Evolutionary conservation across 2,888 invertebrate genomes (phyloP), one percentile per base, ranked within the genome.

Genomic region (Tetramorium bicarinatum): DNA sequence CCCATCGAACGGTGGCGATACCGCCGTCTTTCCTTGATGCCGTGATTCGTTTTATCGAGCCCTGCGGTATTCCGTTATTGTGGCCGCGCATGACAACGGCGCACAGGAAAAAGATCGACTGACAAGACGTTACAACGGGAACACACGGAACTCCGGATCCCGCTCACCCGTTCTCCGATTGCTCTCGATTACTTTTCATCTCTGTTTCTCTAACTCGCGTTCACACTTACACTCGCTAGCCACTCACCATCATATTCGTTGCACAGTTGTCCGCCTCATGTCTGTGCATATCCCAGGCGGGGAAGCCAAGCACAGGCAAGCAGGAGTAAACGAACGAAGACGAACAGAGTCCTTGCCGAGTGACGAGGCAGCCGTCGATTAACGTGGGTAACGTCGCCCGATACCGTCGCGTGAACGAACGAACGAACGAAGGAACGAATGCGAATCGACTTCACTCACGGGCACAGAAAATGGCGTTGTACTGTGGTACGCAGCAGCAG

Each of bases 191-290:
- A 47, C 44, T 1, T 41, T 56, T 3, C 61, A 15, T 62, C n/a
- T 52, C 13, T 11, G 18, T 72, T 49, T 62, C 49, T 62, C 6
- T 34, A 34, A 34, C 29, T 34, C 29, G 29, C 29, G 29, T 34
- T 34, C 29, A 34, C 29, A 34, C 4, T 34, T 34, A 34, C 4
- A 34, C 44, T 38, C 62, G 15, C 38, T 47, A 21, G 29, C 34
- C 47, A 91, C 92, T 93, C 90, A 93, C 93, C 93, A 92, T 79
- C 69, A 34, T 93, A 89, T 91, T 89, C 87, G 89, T 87, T 87
- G 90, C 85, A 88, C 87, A 83, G 88, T 87, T 87, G 87, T 77
- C 25, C 66, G 83, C 87, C 90, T 91, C 91, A 90, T 91, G 91
- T 93, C 88, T 90, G 80, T 85, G 89, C 93, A 93, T 93, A 89